These are phyloP conservation scores for Drosophila nikananu DNA, from an alignment of 1,140 invertebrate species.

Conservation along the genomic window DNA sequence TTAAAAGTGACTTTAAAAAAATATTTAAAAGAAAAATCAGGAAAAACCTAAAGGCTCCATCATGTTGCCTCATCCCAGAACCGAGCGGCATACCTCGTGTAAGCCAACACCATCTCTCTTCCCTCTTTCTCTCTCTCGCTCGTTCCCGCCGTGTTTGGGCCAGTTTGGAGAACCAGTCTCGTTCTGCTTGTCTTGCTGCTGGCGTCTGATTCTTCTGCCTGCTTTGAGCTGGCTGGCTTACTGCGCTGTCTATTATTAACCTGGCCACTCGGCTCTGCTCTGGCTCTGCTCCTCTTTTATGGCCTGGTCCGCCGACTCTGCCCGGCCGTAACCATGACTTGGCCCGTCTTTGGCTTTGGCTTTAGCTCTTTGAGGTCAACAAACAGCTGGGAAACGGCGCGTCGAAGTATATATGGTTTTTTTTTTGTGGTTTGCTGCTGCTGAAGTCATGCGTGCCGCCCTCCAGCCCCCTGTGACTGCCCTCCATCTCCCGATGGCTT, in stretches of 20 bases:
- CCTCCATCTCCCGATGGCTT: background rate
- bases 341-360: constrained; percentile 33
- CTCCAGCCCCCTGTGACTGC: background rate
- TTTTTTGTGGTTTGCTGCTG: constrained; percentile 64
- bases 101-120: constrained; percentile 44
- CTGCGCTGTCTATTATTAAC: constrained; percentile 73
- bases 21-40: background rate
- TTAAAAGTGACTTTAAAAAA: background rate
- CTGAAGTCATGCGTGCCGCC: constrained; percentile 71
- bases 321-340: constrained; percentile 84
- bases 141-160: constrained; percentile 1
- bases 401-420: constrained; percentile 28
- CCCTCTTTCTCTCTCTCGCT: constrained; percentile 5
- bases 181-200: constrained; percentile 44
- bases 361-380: constrained; percentile 81
- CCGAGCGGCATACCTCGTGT: constrained; percentile 41
- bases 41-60: background rate
- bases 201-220: constrained; percentile 51
- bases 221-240: constrained; percentile 29
- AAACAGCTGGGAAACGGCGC: constrained; percentile 77
- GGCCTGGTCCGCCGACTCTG: constrained; percentile 53
- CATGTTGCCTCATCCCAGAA: background rate
- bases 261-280: constrained; percentile 60
- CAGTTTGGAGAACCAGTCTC: constrained; percentile 44
- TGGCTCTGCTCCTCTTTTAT: constrained; percentile 42